These are phyloP conservation scores for Poecilia velifera DNA, from an alignment of 2,797 vertebrate genomes.

Conservation along the genomic window DNA sequence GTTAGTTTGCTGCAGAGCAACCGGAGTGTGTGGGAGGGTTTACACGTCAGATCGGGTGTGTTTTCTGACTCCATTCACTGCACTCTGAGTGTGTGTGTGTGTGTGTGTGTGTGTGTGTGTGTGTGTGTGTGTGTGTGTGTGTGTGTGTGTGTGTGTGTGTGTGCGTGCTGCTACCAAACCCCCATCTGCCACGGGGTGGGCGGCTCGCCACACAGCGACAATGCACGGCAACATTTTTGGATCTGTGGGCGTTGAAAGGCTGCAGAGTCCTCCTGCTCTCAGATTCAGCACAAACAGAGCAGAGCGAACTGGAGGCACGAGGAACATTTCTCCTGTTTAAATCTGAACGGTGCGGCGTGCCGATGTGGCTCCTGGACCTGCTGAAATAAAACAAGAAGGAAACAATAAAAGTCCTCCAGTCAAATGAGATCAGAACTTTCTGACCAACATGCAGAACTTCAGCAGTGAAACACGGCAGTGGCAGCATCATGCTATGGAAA, in stretches of 20 bases:
- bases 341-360: neutral
- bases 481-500: neutral
- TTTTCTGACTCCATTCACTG: slow-evolving; percentile 5
- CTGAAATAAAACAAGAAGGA: neutral
- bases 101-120: slow-evolving; percentile 15
- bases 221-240: slow-evolving; percentile 78
- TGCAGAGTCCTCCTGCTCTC: slow-evolving; percentile 42
- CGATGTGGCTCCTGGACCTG: neutral
- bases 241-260: slow-evolving; percentile 78
- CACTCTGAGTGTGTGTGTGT: slow-evolving; percentile 13
- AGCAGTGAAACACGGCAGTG: neutral
- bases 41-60: slow-evolving; percentile 20
- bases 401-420: too few relatives aligned
- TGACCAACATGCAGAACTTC: neutral
- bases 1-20: slow-evolving; percentile 17
- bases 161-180: slow-evolving; percentile 51
- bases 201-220: slow-evolving; percentile 73
- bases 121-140: slow-evolving; percentile 29
- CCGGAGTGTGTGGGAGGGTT: slow-evolving; percentile 25
- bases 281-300: slow-evolving; percentile 17
- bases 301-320: too few relatives aligned
- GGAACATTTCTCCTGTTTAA: too few relatives aligned
- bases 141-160: slow-evolving; percentile 29
- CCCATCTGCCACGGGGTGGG: slow-evolving; percentile 79
- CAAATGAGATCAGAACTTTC: too few relatives aligned